Conservation (phyloP, 2,888 invertebrate genomes). For the Drosophila seclusa region DNA sequence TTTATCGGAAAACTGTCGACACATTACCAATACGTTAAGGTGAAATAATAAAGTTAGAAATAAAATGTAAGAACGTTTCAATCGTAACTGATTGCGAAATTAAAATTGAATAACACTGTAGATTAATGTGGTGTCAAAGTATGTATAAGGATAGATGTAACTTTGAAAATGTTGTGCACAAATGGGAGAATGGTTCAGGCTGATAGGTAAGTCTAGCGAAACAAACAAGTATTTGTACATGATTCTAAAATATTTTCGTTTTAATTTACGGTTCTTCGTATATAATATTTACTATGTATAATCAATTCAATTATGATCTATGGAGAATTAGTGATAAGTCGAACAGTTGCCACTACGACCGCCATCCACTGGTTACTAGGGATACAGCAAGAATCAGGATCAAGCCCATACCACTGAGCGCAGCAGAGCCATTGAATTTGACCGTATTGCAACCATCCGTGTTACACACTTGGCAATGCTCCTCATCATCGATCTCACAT, state of each 20-base stretch:
- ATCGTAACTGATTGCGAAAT: too few species aligned
- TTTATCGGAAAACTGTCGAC: too few species aligned
- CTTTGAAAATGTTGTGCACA: neutral
- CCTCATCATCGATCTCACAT: constrained; percentile 63
- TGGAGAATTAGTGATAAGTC: constrained; percentile 23
- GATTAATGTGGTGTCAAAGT: too few species aligned
- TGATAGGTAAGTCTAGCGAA: neutral
- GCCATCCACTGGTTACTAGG: constrained; percentile 39
- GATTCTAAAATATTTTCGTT: constrained; percentile 36
- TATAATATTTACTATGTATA: constrained; percentile 52
- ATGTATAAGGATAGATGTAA: neutral
- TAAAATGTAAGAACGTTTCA: too few species aligned
- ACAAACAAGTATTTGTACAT: neutral
- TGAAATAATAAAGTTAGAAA: too few species aligned
- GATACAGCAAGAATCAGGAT: constrained; percentile 63
- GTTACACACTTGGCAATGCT: constrained; percentile 70
- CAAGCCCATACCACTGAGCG: constrained; percentile 54
- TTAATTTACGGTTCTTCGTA: constrained; percentile 41
- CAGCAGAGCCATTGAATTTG: constrained; percentile 62
- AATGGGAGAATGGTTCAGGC: neutral
- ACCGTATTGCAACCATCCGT: constrained; percentile 74
- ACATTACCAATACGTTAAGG: too few species aligned
- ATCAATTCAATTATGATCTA: constrained; percentile 57
- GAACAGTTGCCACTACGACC: constrained; percentile 10
- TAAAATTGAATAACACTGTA: too few species aligned